Base-by-base conservation (phyloP, 2,888 invertebrate species). In the Loripinus fragilis region DNA sequence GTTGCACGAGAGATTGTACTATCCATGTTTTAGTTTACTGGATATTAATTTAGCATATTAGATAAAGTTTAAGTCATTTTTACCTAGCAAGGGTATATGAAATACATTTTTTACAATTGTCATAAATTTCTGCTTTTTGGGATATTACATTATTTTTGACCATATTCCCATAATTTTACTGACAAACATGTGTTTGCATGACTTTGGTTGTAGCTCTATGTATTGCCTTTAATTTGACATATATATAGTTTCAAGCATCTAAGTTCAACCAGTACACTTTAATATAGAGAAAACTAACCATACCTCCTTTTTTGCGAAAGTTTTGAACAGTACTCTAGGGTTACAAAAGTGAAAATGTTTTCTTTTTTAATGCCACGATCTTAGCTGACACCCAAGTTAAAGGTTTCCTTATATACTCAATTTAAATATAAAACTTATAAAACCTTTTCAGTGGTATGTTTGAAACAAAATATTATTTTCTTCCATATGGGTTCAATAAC, bases 141-240 rank as follows among this genome's bases (percentile, higher is more conserved):
- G 10, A 50, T n/a, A 50, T 17, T 23, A 50, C 5, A 50, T 50
- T 50, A 17, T 50, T 50, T 7, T 5, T n/a, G n/a, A n/a, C n/a
- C n/a, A n/a, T 50, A n/a, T 50, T 50, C n/a, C n/a, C n/a, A n/a
- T n/a, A n/a, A n/a, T n/a, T 17, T 50, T 23, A 50, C n/a, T n/a
- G 50, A 5, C 50, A 50, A 50, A 7, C 10, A 50, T 15, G n/a
- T n/a, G 50, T 15, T 50, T n/a, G 23, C n/a, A 50, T 20, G 23
- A 50, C 20, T 50, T 12, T 50, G 7, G n/a, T n/a, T 50, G 20
- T 17, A 50, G 20, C 50, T 50, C 50, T 50, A 7, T 50, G n/a
- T 12, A 50, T 50, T 50, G n/a, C 50, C 50, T 50, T 50, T 50
- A 50, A 50, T n/a, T 50, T 15, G 50, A 50, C n/a, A n/a, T n/a